Evolutionary conservation across 2,888 invertebrate genomes (phyloP).

Genomic region (Priocnemis perturbator): DNA sequence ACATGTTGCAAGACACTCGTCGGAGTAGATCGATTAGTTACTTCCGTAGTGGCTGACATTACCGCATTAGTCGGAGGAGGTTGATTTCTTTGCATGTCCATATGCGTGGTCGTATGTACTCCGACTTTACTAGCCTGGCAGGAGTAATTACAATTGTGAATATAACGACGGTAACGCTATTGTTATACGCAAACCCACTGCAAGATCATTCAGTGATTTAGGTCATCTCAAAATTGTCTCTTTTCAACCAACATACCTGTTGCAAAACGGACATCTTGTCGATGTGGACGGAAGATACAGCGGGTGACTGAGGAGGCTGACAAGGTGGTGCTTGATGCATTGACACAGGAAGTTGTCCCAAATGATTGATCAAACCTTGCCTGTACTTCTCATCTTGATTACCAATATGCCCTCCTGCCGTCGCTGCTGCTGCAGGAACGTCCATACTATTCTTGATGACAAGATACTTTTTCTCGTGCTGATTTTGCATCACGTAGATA

Average conservation of each 20-base stretch:
- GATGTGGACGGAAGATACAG: slow-evolving; percentile 63
- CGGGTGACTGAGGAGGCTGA: slow-evolving; percentile 66
- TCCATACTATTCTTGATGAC: slow-evolving; percentile 79
- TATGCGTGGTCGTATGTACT: slow-evolving; percentile 61
- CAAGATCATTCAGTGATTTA: too few relatives aligned
- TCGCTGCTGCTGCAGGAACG: slow-evolving; percentile 63
- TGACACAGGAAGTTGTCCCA: slow-evolving; percentile 60
- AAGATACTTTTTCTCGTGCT: slow-evolving; percentile 79
- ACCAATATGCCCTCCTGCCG: slow-evolving; percentile 65
- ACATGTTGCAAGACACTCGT: slow-evolving; percentile 79
- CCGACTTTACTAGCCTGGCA: slow-evolving; percentile 64
- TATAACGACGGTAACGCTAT: neutral
- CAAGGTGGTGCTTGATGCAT: slow-evolving; percentile 67
- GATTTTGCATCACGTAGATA: slow-evolving; percentile 70
- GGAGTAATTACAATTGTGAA: slow-evolving; percentile 22
- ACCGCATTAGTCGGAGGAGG: slow-evolving; percentile 65
- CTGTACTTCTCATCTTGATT: slow-evolving; percentile 75
- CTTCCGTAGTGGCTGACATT: slow-evolving; percentile 67
- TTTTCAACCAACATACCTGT: slow-evolving; percentile 58
- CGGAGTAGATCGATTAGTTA: slow-evolving; percentile 66
- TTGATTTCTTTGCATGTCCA: slow-evolving; percentile 66
- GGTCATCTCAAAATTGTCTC: neutral
- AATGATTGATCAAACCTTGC: slow-evolving; percentile 66
- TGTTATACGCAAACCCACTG: neutral
- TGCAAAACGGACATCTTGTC: slow-evolving; percentile 67